Percentiles rank a stretch among this genome's conserved stretches.
phyloP scores from a whole-genome alignment of 1,140 invertebrate genomes.

The Pectinophora gossypiella region DNA sequence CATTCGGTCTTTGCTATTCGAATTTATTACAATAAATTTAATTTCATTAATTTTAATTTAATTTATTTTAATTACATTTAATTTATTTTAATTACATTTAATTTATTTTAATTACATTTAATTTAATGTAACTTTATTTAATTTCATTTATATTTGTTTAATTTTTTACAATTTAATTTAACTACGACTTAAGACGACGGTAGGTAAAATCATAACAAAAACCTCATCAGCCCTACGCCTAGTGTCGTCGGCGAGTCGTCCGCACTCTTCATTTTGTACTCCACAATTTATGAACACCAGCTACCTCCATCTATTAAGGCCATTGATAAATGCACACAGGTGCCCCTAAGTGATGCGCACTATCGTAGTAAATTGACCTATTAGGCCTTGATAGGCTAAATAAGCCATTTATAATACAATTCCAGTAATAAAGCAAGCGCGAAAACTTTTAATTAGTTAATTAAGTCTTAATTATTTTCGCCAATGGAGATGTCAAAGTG shows the following conservation, averaged over 20 bases:
- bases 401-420: not conserved
- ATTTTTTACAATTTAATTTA: no score
- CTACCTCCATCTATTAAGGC: slow-evolving; percentile 23
- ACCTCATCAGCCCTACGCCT: slow-evolving; percentile 12
- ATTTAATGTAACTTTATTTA: not conserved
- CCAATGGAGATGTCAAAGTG: no score
- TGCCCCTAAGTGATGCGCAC: not conserved
- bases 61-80: not conserved
- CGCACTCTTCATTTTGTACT: slow-evolving; percentile 32
- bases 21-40: no score
- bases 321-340: slow-evolving; percentile 32
- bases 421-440: not conserved
- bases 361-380: not conserved
- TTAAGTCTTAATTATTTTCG: no score
- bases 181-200: no score
- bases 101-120: not conserved
- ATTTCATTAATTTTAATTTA: not conserved
- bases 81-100: not conserved
- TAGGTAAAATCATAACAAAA: no score
- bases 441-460: no score
- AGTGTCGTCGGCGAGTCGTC: slow-evolving; percentile 16
- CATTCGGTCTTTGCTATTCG: no score
- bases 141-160: not conserved
- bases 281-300: slow-evolving; percentile 29
- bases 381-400: not conserved